Evolutionary conservation across 1,140 invertebrate species (phyloP).

Genomic region (Geopemphigus sp.): DNA sequence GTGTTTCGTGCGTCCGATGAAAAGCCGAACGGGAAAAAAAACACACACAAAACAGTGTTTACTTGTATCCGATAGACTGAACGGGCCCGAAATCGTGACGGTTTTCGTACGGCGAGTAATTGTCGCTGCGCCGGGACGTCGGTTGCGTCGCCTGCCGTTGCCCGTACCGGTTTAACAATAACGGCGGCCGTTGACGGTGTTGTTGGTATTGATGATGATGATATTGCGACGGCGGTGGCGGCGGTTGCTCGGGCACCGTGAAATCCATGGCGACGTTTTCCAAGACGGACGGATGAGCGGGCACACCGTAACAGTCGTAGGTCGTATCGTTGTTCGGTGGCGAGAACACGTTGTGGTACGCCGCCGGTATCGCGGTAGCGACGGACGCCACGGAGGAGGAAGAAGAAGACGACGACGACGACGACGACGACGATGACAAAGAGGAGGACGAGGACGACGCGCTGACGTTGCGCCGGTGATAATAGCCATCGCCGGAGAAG

Average conservation of each 20-base stretch:
- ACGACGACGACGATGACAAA: too few relatives aligned
- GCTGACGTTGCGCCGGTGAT: not conserved
- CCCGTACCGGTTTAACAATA: not conserved
- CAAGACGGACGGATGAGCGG: conserved; percentile 25
- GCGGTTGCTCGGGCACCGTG: not conserved
- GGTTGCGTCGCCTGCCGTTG: not conserved
- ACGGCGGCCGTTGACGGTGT: not conserved
- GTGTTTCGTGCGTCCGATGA: too few relatives aligned
- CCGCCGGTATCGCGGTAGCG: too few relatives aligned
- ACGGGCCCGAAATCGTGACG: not conserved
- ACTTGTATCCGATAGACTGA: not conserved
- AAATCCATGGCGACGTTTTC: not conserved
- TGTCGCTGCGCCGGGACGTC: not conserved
- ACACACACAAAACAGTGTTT: not conserved
- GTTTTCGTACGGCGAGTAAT: not conserved
- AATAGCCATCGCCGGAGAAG: not conserved
- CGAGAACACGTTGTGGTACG: not conserved
- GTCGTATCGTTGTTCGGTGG: not conserved
- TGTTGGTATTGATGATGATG: not conserved
- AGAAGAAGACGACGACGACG: too few relatives aligned
- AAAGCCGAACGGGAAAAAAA: not conserved
- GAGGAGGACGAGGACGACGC: not conserved
- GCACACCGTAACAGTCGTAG: conserved; percentile 26
- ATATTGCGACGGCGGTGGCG: not conserved
- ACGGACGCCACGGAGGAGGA: too few relatives aligned